phyloP scores from a whole-genome alignment of 2,888 invertebrate species.

The Bombylius discolor region DNA sequence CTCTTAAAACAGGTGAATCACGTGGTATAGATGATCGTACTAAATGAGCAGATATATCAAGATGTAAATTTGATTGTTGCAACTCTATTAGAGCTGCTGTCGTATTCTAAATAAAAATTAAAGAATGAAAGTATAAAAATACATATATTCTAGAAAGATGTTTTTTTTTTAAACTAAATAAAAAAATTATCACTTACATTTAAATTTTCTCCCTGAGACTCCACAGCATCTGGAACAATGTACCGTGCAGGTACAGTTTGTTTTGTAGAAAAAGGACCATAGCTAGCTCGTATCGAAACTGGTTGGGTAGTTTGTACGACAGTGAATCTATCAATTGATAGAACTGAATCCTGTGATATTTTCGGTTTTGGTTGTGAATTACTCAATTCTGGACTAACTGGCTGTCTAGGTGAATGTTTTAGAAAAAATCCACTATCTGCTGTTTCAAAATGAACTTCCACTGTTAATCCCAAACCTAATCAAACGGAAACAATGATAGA shows the following conservation, averaged over 20 bases:
- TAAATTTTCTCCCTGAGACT: constrained; percentile 38
- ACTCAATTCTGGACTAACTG: constrained; percentile 33
- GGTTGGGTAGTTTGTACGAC: constrained; percentile 85
- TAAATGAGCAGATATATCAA: constrained; percentile 88
- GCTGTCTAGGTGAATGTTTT: constrained; percentile 66
- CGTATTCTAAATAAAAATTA: constrained; percentile 36
- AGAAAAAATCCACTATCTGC: constrained; percentile 84
- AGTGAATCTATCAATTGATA: constrained; percentile 79
- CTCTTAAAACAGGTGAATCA: constrained; percentile 82
- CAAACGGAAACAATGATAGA: neutral
- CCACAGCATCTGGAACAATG: constrained; percentile 73
- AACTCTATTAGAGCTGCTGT: constrained; percentile 46
- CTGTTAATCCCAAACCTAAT: constrained; percentile 21
- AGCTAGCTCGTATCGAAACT: constrained; percentile 80
- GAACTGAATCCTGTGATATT: constrained; percentile 49
- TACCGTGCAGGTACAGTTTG: constrained; percentile 83
- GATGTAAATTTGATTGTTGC: constrained; percentile 54
- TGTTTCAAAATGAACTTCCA: constrained; percentile 85
- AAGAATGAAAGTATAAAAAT: neutral
- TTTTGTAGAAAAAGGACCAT: constrained; percentile 90
- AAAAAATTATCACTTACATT: constrained; percentile 9
- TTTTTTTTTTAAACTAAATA: neutral
- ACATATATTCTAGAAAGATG: neutral
- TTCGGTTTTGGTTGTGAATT: constrained; percentile 28
- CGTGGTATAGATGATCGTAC: constrained; percentile 77